Evolutionary conservation across 2,797 vertebrate species (phyloP), one percentile per base, ranked within the genome.

Genomic region (Paramormyrops hopkinsi): DNA sequence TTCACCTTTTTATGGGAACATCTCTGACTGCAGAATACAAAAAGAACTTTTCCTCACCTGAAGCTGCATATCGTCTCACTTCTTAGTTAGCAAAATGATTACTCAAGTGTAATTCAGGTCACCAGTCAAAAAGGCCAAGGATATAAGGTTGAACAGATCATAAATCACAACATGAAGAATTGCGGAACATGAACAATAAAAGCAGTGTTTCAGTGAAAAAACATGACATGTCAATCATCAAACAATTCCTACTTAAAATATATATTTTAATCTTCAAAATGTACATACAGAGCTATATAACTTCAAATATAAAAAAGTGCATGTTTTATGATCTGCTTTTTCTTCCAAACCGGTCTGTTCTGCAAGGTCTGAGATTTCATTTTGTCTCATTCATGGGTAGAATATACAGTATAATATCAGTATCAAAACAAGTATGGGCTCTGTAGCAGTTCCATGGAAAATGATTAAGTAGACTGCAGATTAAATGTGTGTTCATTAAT

Each of bases 21-120:
- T 59, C 44, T 50, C 25, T 46, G 56, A 85, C 22, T 73, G 62
- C 73, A 12, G 48, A 62, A 86, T 50, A 82, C 59, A 62, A 87
- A 86, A 11, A 14, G 62, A 17, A 51, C 37, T 50, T 86, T 59
- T 62, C 7, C 33, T 73, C 82, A n/a, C 54, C 12, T 19, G 19
- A 89, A 85, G 79, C 22, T 17, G 25, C 44, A 53, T 46, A 86
- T 41, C 14, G 2, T 29, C 48, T 69, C 37, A 69, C 46, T 86
- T 86, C 56, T 12, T 46, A n/a, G n/a, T 89, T 44, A 56, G 73
- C 51, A 79, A 88, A 82, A 54, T 85, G 53, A 62, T 82, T 59
- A 54, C 33, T 82, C 33, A 82, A 82, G 73, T 56, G 69, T 65
- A 50, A 33, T 37, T 88, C 65, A 22, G 69, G 29, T 19, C 25